Evolutionary conservation across 2,888 invertebrate genomes (phyloP), one percentile per base, ranked within the genome.

Genomic region (Tryphoninae sp.): DNA sequence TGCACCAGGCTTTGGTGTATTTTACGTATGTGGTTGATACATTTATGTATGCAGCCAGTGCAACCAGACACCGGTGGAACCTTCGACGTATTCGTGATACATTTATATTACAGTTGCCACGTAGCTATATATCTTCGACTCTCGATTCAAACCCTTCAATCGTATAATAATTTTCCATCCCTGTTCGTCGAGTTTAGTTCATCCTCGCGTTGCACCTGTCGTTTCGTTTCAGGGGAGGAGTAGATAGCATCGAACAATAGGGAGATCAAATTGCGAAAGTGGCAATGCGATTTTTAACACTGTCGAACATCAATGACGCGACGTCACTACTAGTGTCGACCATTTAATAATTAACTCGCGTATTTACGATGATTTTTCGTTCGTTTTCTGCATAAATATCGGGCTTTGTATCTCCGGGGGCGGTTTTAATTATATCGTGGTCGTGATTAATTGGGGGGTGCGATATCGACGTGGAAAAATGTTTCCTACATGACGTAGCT

Each of bases 1-100:
- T 77, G 49, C 26, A 22, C 72, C 33, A 33, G 65, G 22, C 6
- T 33, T 33, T 33, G 51, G 49, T 65, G 23, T 64, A 64, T 59
- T 64, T 67, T 40, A 33, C 49, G 49, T 59, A 23, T 64, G 55
- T 42, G 40, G 51, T 22, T 49, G 42, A 73, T 67, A 67, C 65
- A 64, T 58, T 67, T 65, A 19, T 58, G 19, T 42, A 42, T 19
- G 26, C 62, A 13, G 22, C 42, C 13, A 40, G 13, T 19, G 55
- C 40, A 3, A 55, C 40, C 16, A 40, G 11, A 53, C 68, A 33
- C 68, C 9, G 8, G 8, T 13, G 8, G 19, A 69, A 13, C 22
- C 22, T 69, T 45, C 42, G 13, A 61, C 67, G 75, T 58, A 71
- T 71, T 49, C 71, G 40, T 51, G 55, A 64, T 64, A 55, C 23